Evolutionary conservation across 2,888 invertebrate genomes (phyloP), one percentile per base, ranked within the genome.

Genomic region (Apoda limacodes): DNA sequence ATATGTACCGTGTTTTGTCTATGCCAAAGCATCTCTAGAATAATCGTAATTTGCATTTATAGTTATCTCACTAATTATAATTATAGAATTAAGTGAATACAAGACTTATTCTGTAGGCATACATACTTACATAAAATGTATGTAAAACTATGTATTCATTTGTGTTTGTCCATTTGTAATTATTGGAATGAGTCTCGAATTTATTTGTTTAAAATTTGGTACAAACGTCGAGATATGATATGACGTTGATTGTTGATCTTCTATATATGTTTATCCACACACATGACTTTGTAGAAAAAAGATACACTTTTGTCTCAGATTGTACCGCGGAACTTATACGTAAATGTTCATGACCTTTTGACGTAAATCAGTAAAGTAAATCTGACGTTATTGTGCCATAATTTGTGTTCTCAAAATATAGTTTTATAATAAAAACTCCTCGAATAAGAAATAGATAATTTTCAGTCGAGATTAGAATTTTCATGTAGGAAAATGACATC

Each of bases 11-110:
- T 74, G 78, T 76, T 81, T 76, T 78, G 75, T 69, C 70, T 69
- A 80, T 78, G 81, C 82, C 82, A 82, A 82, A 82, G 82, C 80
- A 80, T 81, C 65, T 78, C 76, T 82, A 81, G 81, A 67, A 52
- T 71, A 63, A 75, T 75, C 56, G 68, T 76, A 74, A 67, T 69
- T 63, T 76, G 81, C 81, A 81, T 81, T 81, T 81, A 81, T 78
- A 75, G 68, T 59, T 76, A 78, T 80, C 76, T 78, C 78, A 80
- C 65, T 80, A 80, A 71, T 64, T 68, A 60, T 78, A 75, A 57
- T 55, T 53, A 52, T 70, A 67, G 57, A 37, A 41, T 52, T 74
- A 76, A 74, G 71, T 61, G 62, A 71, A 66, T 64, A 71, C 64
- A 80, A 80, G 80, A 78, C 78, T 78, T 80, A 64, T 72, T 72